Base-by-base conservation (phyloP, 2,797 vertebrate genomes). In the Coluber constrictor region DNA sequence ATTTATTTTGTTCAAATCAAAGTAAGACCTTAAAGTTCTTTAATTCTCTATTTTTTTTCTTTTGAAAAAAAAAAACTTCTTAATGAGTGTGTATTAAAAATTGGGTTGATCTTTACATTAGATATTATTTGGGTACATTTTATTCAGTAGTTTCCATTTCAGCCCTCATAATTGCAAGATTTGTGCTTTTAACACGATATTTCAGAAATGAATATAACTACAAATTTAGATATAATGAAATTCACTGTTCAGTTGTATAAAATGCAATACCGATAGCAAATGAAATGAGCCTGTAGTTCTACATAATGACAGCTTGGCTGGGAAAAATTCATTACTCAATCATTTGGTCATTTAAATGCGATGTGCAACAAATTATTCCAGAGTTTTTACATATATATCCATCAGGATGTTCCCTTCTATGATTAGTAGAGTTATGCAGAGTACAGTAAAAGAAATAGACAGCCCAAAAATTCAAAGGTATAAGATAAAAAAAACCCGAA, bases 51-150 rank as follows among this genome's bases (percentile, higher is more conserved):
- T 66, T 93, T 95, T n/a, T 6, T 55, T 6, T 66, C 90, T 86
- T 4, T 0, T 94, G 92, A 86, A 90, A 89, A 47, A 92, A 91
- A 95, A 90, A 56, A 47, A 55, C 91, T 92, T 94, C 56, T 93
- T 32, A 87, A 63, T 93, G 94, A 93, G 93, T 55, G 56, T 94
- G 92, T 61, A 87, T 83, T 92, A 93, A 91, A 20, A 91, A 61
- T 94, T 96, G 93, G 94, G 95, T 95, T 95, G 94, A 95, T 97
- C 95, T n/a, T 95, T 88, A 90, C 89, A 95, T 95, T 93, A 92
- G 63, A 92, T 92, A 56, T 92, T 94, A 94, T 95, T 96, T 95
- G 55, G 5, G 90, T 95, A 63, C 18, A 95, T 94, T 94, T 95
- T 95, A 90, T 95, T 95, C 92, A 60, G 88, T 95, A 94, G 83